phyloP scores from a whole-genome alignment of 1,140 invertebrate genomes.

The Leptestheria dahalacensis region DNA sequence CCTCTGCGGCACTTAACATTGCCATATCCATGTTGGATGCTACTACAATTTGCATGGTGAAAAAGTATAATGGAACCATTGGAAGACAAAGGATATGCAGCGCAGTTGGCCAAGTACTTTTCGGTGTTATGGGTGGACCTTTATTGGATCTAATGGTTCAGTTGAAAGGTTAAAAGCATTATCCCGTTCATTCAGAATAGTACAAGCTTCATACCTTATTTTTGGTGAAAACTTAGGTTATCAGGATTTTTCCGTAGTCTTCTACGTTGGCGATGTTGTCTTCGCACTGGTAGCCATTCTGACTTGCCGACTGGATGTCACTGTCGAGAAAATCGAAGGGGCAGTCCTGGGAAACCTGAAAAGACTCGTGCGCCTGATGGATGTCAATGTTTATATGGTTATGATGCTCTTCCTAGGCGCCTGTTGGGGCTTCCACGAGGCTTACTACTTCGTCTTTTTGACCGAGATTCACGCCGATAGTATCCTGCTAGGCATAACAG shows the following conservation, averaged over 20 bases:
- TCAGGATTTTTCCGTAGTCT: conserved; percentile 59
- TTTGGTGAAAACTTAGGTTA: conserved; percentile 34
- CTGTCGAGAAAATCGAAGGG: conserved; percentile 19
- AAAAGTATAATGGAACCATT: neutral
- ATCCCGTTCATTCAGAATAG: too few species aligned
- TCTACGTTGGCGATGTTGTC: conserved; percentile 54
- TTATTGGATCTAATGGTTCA: neutral
- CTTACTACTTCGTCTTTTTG: conserved; percentile 68
- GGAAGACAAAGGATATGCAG: neutral
- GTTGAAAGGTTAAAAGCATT: neutral
- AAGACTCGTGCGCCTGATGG: conserved; percentile 25
- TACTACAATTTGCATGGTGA: neutral
- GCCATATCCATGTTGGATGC: neutral
- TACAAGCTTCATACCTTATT: neutral
- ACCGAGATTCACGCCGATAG: conserved; percentile 62
- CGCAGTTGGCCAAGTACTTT: neutral
- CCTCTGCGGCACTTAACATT: neutral
- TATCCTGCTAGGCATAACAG: conserved; percentile 52
- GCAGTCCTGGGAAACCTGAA: conserved; percentile 6
- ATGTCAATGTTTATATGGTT: conserved; percentile 56
- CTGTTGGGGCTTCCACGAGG: conserved; percentile 72
- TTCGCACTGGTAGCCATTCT: conserved; percentile 44
- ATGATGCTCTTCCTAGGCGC: conserved; percentile 60
- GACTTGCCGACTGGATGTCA: conserved; percentile 18
- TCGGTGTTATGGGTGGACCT: neutral